Evolutionary conservation across 2,888 invertebrate genomes (phyloP).

Genomic region (Theodoxus fluviatilis): DNA sequence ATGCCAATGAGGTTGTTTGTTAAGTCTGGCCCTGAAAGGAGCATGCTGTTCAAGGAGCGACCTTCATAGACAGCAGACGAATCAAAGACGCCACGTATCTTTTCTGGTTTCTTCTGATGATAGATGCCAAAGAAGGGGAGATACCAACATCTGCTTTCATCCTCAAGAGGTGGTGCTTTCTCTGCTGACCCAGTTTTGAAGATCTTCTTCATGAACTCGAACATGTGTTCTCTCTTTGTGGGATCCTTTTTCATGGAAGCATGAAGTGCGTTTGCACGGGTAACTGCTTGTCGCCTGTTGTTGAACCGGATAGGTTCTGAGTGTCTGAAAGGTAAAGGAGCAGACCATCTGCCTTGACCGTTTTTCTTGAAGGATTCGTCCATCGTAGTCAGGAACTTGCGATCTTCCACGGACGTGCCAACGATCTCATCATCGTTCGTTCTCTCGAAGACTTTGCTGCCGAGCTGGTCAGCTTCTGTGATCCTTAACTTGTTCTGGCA

Average conservation of each 20-base stretch:
- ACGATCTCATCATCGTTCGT: no score
- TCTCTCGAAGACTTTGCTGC: no score
- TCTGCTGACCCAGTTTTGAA: slow-evolving; percentile 32
- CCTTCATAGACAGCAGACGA: slow-evolving; percentile 31
- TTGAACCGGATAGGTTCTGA: slow-evolving; percentile 24
- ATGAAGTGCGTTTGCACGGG: slow-evolving; percentile 25
- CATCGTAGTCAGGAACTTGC: no score
- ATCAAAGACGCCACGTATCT: slow-evolving; percentile 33
- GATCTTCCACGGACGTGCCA: no score
- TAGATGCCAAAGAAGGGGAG: slow-evolving; percentile 34
- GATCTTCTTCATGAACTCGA: slow-evolving; percentile 29
- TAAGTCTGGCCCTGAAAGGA: slow-evolving; percentile 33
- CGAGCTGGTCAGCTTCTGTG: no score
- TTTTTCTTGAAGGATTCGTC: no score
- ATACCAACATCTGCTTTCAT: slow-evolving; percentile 30
- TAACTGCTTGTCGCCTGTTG: slow-evolving; percentile 28
- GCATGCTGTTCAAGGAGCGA: slow-evolving; percentile 27
- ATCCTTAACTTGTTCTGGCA: no score
- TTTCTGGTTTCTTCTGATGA: slow-evolving; percentile 32
- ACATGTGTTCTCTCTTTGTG: slow-evolving; percentile 21
- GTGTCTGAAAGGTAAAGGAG: slow-evolving; percentile 29
- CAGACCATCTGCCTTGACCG: no score
- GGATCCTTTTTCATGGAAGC: slow-evolving; percentile 20
- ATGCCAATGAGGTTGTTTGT: slow-evolving; percentile 35
- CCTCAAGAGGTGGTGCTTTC: slow-evolving; percentile 27